Evolutionary conservation across 2,888 invertebrate genomes (phyloP), one percentile per base, ranked within the genome.

Genomic region (Aspidiotus destructor): DNA sequence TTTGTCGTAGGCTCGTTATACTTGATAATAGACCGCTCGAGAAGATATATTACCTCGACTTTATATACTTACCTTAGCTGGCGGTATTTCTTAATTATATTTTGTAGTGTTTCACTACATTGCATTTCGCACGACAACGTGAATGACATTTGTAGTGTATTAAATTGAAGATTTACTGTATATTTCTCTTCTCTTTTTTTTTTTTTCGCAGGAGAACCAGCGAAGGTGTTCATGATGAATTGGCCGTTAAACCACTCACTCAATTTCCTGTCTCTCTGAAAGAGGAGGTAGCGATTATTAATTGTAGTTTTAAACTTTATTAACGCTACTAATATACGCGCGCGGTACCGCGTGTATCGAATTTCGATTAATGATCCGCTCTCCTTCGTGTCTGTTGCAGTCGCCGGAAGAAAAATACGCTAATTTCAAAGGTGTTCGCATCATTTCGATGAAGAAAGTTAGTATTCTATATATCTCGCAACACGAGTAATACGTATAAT

Each of bases 181-280:
- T n/a, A n/a, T 52, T 52, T n/a, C 53, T 52, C n/a, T 52, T n/a
- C n/a, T 44, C 13, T 44, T 13, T 44, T 44, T 48, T 48, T n/a
- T 48, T 71, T 70, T 73, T 70, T 83, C 82, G 65, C 80, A 88
- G 89, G 77, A 83, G 86, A 75, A 41, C 42, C 40, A 84, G 85
- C 73, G 78, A 84, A 52, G 88, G 86, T 57, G 76, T 88, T 73
- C 85, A 88, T 76, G 69, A 69, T 54, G 89, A 91, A 74, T 85
- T 92, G 71, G 92, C 93, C n/a, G 92, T 94, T 42, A 90, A 89
- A 76, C 92, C 92, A 9, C 83, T 93, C 65, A 87, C 87, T 40
- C 89, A 88, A 77, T 94, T 93, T 77, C 92, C 92, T 28, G 82
- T 88, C 41, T 83, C 86, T n/a, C 79, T 90, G 69, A 88, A 89